Evolutionary conservation across 2,113 vertebrate genomes (phyloP).

Genomic region (Agelaius phoeniceus): DNA sequence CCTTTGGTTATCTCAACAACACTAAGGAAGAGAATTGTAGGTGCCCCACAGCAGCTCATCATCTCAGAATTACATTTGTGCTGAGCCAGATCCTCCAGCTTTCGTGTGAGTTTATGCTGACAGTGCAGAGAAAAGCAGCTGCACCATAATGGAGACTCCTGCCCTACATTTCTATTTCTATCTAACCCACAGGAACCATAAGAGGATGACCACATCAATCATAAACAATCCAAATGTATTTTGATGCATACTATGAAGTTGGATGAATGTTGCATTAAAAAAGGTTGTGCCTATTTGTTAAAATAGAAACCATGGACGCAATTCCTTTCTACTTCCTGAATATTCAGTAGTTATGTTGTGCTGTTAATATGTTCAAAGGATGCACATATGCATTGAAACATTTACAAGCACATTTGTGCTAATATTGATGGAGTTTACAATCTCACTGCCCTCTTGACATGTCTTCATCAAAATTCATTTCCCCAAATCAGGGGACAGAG

Average conservation of each 20-base stretch:
- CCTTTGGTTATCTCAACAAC: background rate
- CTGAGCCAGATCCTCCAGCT: constrained; percentile 47
- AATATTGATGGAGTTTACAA: background rate
- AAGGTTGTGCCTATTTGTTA: background rate
- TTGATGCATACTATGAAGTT: background rate
- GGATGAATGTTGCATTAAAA: background rate
- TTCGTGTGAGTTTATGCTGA: constrained; percentile 18
- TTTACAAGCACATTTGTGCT: background rate
- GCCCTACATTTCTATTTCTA: constrained; percentile 60
- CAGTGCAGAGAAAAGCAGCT: constrained; percentile 50
- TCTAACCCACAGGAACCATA: constrained; percentile 24
- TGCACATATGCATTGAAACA: background rate
- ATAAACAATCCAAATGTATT: constrained; percentile 36
- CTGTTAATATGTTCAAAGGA: background rate
- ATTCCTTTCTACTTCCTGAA: background rate
- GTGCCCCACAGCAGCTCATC: constrained; percentile 18
- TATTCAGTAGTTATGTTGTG: background rate
- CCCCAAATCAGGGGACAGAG: background rate
- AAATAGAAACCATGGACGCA: constrained; percentile 1
- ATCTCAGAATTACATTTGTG: constrained; percentile 30
- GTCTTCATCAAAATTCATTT: background rate
- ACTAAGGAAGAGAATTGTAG: background rate
- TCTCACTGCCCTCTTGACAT: background rate
- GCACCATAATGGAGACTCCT: constrained; percentile 51
- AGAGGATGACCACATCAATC: constrained; percentile 59